Evolutionary conservation across 1,140 invertebrate species (phyloP).

Genomic region (Drosophila virilis): DNA sequence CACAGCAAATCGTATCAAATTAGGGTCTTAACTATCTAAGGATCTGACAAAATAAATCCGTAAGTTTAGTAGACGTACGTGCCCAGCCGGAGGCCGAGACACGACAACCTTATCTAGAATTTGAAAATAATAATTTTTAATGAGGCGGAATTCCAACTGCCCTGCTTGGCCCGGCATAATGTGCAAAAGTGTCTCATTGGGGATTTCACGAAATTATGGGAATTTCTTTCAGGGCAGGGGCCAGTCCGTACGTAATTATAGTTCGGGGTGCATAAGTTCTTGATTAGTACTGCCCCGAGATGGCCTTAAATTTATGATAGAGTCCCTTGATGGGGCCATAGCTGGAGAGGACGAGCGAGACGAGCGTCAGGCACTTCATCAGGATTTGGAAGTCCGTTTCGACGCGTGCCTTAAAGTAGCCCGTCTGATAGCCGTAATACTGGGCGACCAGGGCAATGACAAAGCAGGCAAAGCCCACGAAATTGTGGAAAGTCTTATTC

Average conservation of each 20-base stretch:
- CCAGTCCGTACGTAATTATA: too few relatives aligned
- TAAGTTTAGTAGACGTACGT: background rate
- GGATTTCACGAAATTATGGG: too few relatives aligned
- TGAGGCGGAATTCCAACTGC: background rate
- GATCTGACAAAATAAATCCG: background rate
- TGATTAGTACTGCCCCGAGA: conserved; percentile 57
- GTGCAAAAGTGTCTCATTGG: too few relatives aligned
- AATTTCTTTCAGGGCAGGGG: too few relatives aligned
- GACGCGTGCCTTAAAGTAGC: conserved; percentile 60
- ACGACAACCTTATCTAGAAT: conserved; percentile 4
- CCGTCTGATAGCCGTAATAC: conserved; percentile 80
- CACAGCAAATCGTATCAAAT: too few relatives aligned
- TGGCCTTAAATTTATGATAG: conserved; percentile 51
- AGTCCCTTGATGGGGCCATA: conserved; percentile 73
- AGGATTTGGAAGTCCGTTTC: conserved; percentile 57
- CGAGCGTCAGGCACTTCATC: conserved; percentile 70
- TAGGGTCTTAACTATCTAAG: background rate
- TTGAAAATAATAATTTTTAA: background rate
- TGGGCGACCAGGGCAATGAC: conserved; percentile 72
- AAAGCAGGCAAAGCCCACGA: conserved; percentile 70
- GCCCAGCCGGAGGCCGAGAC: background rate
- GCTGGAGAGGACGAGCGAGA: conserved; percentile 62
- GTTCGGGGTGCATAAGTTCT: background rate
- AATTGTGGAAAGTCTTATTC: conserved; percentile 76
- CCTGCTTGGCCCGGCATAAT: background rate